Conservation (phyloP, 2,797 vertebrate species). For the Cossypha niveicapilla region DNA sequence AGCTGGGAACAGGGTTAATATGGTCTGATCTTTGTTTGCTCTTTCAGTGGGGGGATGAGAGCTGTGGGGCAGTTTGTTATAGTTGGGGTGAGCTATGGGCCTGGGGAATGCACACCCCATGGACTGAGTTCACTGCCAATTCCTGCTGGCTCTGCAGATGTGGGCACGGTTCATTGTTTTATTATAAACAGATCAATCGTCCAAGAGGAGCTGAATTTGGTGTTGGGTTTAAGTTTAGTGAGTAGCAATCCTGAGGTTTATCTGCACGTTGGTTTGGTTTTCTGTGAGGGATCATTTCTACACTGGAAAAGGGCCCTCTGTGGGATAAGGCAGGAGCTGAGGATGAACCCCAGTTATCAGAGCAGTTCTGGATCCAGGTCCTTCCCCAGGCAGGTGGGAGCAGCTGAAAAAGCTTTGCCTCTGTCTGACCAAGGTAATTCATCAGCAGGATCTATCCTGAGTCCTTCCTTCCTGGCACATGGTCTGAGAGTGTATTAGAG, state of each 20-base stretch:
- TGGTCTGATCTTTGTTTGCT: neutral
- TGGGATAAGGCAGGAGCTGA: neutral
- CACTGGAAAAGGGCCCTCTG: neutral
- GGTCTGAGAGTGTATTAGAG: neutral
- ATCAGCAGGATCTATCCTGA: neutral
- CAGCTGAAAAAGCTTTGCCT: neutral
- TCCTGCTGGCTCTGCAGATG: neutral
- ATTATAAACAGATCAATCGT: accelerated
- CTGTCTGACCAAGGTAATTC: neutral
- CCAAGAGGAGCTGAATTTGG: neutral
- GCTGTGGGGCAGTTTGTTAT: neutral
- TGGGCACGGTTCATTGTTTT: neutral
- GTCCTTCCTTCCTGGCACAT: neutral
- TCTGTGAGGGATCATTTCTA: neutral
- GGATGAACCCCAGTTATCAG: neutral
- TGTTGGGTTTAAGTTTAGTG: neutral
- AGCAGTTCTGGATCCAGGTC: neutral
- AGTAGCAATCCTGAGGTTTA: neutral
- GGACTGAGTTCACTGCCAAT: neutral
- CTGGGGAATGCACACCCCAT: neutral
- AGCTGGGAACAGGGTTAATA: neutral
- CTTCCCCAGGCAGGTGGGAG: neutral
- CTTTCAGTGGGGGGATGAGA: neutral
- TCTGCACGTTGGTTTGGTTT: neutral
- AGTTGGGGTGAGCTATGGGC: neutral